Conservation (phyloP, 1,140 invertebrate species). For the Antheraea mylitta region DNA sequence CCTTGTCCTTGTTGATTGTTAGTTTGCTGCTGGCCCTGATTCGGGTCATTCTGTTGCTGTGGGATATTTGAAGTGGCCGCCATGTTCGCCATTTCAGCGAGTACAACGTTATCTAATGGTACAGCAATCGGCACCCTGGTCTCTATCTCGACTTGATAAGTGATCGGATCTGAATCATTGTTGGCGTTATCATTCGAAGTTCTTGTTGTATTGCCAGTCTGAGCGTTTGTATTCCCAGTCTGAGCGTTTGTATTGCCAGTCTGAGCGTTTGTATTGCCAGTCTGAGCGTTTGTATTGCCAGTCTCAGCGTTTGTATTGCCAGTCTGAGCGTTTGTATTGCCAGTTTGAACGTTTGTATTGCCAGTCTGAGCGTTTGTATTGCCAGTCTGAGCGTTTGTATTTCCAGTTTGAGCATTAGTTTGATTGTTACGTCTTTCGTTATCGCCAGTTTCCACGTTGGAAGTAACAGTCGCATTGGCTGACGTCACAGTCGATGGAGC, state of each 20-base stretch:
- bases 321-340: too few relatives aligned
- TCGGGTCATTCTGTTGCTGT: conserved; percentile 11
- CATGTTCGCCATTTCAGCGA: conserved; percentile 24
- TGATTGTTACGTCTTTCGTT: too few relatives aligned
- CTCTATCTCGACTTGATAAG: conserved; percentile 56
- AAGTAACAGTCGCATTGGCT: not conserved
- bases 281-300: not conserved
- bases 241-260: not conserved
- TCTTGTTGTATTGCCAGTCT: too few relatives aligned
- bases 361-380: too few relatives aligned
- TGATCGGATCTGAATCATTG: conserved; percentile 41
- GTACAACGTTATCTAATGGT: conserved; percentile 35
- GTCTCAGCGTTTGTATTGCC: too few relatives aligned
- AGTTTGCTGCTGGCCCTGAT: not conserved
- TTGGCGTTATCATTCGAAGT: too few relatives aligned
- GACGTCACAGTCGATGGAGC: not conserved
- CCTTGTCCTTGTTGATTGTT: conserved; percentile 7
- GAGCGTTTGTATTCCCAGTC: too few relatives aligned
- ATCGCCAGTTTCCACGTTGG: not conserved
- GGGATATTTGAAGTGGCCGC: conserved; percentile 1
- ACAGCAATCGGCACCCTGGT: conserved; percentile 45
- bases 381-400: too few relatives aligned
- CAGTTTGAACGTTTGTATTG: too few relatives aligned
- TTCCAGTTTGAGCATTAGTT: too few relatives aligned
- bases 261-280: not conserved